These are phyloP conservation scores for Platichthys flesus DNA, from an alignment of 2,113 vertebrate genomes.

Conservation along the genomic window DNA sequence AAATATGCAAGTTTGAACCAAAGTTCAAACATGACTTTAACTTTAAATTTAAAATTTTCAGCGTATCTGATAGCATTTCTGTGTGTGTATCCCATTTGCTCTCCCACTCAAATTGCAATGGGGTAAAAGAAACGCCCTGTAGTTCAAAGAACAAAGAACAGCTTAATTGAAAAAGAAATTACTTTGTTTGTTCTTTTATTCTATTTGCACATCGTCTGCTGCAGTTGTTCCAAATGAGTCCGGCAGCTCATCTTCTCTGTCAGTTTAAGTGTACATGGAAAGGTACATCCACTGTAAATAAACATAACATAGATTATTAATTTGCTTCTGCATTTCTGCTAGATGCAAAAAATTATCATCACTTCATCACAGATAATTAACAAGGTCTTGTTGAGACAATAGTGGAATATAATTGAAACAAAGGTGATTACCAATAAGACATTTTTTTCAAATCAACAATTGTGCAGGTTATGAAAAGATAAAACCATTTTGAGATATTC, in stretches of 20 bases:
- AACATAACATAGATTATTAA: not conserved
- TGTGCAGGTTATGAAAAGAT: not conserved
- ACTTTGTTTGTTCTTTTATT: not conserved
- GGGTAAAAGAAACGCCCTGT: no score
- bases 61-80: no score
- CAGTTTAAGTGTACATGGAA: constrained; percentile 64
- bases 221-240: not conserved
- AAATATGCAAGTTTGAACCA: not conserved
- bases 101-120: no score
- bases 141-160: not conserved
- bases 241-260: not conserved
- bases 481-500: not conserved
- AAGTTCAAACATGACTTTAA: not conserved
- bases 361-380: not conserved
- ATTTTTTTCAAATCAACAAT: not conserved
- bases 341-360: not conserved
- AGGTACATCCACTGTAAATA: constrained; percentile 62
- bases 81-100: no score
- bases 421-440: no score
- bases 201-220: not conserved
- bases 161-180: not conserved
- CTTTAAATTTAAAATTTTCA: no score
- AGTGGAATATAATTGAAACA: not conserved
- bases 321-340: no score
- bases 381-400: not conserved